Evolutionary conservation across 2,888 invertebrate genomes (phyloP).

Genomic region (Drosophila subsilvestris): DNA sequence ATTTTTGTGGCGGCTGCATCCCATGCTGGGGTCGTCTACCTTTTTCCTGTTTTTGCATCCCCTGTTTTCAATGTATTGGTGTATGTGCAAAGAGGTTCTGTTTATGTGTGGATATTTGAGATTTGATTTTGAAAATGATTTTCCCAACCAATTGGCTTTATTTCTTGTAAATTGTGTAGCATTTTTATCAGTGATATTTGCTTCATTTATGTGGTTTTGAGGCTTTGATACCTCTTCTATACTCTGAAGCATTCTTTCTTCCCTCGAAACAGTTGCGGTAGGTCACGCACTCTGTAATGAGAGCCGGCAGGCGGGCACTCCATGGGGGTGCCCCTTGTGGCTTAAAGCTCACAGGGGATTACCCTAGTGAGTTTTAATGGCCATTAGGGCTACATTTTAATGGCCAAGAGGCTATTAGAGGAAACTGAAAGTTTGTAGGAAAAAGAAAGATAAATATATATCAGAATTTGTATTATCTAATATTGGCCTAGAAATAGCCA

Average conservation of each 20-base stretch:
- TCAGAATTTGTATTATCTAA: conserved; percentile 15
- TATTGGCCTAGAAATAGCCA: conserved; percentile 12
- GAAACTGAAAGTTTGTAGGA: background rate
- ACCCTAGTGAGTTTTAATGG: conserved; percentile 33
- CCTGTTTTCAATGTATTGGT: conserved; percentile 11
- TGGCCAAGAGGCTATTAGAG: conserved; percentile 20
- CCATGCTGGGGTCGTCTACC: conserved; percentile 65
- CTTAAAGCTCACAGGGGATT: conserved; percentile 14
- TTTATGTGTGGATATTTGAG: conserved; percentile 7
- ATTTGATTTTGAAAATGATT: conserved; percentile 31
- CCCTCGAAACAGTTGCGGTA: conserved; percentile 32
- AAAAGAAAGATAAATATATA: conserved; percentile 11
- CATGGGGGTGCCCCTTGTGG: conserved; percentile 14
- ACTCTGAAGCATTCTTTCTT: conserved; percentile 21
- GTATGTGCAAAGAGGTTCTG: background rate
- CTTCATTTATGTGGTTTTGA: background rate
- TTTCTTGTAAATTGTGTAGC: too few relatives aligned
- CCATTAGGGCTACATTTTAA: conserved; percentile 22
- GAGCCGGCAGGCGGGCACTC: conserved; percentile 4
- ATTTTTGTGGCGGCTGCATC: conserved; percentile 42
- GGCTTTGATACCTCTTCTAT: conserved; percentile 1
- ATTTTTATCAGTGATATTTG: conserved; percentile 4
- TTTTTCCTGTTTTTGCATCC: conserved; percentile 55
- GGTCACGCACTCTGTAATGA: conserved; percentile 45
- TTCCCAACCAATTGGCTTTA: conserved; percentile 22